Base-by-base conservation (phyloP, 2,113 vertebrate species). In the Crotophaga sulcirostris region DNA sequence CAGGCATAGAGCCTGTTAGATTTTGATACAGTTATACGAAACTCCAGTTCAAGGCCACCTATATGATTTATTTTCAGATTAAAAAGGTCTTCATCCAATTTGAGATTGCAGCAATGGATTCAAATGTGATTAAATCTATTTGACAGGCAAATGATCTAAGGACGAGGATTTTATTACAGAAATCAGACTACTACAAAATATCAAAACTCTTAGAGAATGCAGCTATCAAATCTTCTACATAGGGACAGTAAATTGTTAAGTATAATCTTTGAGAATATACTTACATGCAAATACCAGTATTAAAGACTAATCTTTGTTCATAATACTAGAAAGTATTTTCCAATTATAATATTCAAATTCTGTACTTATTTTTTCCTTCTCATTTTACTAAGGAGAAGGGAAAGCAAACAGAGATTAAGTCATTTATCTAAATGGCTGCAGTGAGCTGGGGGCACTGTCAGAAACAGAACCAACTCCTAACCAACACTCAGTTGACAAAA, bases 1-100 rank as follows among this genome's bases (percentile, higher is more conserved):
- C 29, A 19, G 36, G 51, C n/a, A 44, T 34, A 36, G 10, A 47
- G 25, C 10, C 23, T 45, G 62, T 9, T 74, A 34, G 16, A 51
- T 23, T 25, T 5, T 0, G 0, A 7, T 3, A 9, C 11, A 26
- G 18, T 1, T 23, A 45, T 1, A 7, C 5, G 7, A 4, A 75
- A 58, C 24, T 59, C 51, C 38, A 16, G 17, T 25, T 77, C 34
- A 36, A 16, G 26, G 33, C 6, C 19, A 67, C 28, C 63, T 34
- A 2, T 5, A 11, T 3, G 13, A 68, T 36, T 38, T 24, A 6
- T 3, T 59, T 44, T 47, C 64, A 74, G 34, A 38, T 33, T 10
- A 47, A 78, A n/a, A 83, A 67, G 17, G 47, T 10, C 60, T 70
- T 44, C 47, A 52, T 19, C 19, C 49, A 56, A 60, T 29, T 14